Evolutionary conservation across 2,888 invertebrate genomes (phyloP), one percentile per base, ranked within the genome.

Genomic region (Gastrophysa polygoni): DNA sequence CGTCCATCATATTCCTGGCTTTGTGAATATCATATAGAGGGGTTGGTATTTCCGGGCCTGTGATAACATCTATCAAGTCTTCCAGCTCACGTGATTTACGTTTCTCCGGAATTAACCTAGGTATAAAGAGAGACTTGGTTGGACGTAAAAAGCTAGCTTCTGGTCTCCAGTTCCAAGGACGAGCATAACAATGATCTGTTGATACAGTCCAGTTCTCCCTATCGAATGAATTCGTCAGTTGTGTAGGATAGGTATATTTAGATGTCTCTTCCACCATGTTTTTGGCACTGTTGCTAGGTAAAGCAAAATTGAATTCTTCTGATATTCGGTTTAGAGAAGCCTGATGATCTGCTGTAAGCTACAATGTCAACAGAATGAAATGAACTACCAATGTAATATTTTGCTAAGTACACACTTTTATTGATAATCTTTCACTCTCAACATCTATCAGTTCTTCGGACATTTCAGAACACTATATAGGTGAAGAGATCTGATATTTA

Each of bases 151-250:
- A 86, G 71, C 84, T 82, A 51, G 86, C 85, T 73, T 89, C 89
- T 10, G 88, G 87, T 66, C 86, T 85, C 82, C 88, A 87, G 74
- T 88, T 88, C 83, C 88, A 87, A 52, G 91, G 89, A 69, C 89
- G 85, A 7, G 90, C 86, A 74, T 92, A 92, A 73, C 87, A 86
- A 73, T 92, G 92, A 73, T 92, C 92, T 79, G 88, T 85, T 63
- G 84, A 72, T 43, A 88, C 81, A 2, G 80, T 71, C 73, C 74
- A 77, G 51, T 68, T 68, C 29, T 75, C 75, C 48, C 73, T 65
- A 50, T 75, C 74, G 55, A 68, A 70, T 4, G 69, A 67, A 54
- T 70, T 73, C 7, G 68, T 73, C 52, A 72, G 62, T 64, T 70
- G 69, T 16, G 71, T 67, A 6, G 72, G 71, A 34, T 70, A 72